Evolutionary conservation across 2,113 vertebrate species (phyloP).

Genomic region (Pluvialis apricaria): DNA sequence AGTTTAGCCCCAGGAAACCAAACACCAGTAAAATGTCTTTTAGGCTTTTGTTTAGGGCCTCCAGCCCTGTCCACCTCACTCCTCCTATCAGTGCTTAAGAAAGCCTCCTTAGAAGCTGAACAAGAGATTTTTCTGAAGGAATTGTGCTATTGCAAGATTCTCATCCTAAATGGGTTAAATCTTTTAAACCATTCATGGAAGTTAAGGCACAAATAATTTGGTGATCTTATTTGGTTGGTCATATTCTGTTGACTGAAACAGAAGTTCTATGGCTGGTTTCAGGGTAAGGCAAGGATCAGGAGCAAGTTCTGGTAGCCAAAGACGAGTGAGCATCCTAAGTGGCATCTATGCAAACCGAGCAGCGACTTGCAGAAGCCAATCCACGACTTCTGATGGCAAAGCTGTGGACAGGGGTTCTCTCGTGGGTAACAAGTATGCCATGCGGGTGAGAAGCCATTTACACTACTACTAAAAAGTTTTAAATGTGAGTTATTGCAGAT

Average conservation of each 20-base stretch:
- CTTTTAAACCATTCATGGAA: too few species aligned
- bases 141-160: too few species aligned
- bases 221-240: background rate
- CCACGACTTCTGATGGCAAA: background rate
- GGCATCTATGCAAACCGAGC: background rate
- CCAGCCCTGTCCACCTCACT: background rate
- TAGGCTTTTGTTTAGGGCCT: too few species aligned
- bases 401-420: background rate
- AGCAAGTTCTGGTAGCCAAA: background rate
- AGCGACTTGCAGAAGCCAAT: background rate
- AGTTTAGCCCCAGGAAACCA: too few species aligned
- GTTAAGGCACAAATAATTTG: background rate
- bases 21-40: too few species aligned
- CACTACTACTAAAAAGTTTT: rapidly evolving
- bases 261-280: background rate
- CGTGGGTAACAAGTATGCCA: background rate
- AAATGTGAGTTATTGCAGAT: rapidly evolving
- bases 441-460: background rate
- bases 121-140: background rate
- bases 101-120: background rate
- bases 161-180: background rate
- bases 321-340: background rate
- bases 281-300: background rate
- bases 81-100: too few species aligned
- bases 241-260: background rate